A percentile compares a stretch with the other conserved stretches of the same genome.
Evolutionary conservation across 2,113 vertebrate genomes (phyloP).

Genomic region (Saguinus imperator): DNA sequence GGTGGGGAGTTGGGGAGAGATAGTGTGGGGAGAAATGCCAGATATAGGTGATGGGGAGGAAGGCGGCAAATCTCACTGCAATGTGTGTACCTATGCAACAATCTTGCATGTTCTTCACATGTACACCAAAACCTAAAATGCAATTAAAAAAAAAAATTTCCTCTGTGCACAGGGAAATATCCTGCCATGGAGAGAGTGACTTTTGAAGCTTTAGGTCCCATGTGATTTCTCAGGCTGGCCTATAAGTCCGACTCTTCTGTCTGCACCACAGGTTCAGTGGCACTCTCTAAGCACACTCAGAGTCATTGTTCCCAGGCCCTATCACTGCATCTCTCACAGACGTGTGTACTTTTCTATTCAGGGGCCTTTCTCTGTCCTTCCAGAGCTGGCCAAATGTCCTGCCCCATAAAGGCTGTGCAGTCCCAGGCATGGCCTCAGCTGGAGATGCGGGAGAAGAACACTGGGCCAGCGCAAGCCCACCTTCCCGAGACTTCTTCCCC

Average conservation of each 20-base stretch:
- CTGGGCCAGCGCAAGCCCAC: neutral
- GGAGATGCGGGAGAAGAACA: neutral
- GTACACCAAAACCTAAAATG: no score
- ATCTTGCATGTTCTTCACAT: no score
- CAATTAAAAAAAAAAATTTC: no score
- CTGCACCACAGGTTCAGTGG: neutral
- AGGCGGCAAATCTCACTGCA: no score
- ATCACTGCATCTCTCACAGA: no score
- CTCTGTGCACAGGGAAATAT: neutral
- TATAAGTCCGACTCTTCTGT: neutral
- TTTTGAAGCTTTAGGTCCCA: no score
- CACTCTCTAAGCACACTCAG: no score
- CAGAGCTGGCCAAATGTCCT: neutral
- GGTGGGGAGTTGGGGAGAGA: no score
- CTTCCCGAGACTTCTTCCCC: neutral
- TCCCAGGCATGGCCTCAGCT: neutral
- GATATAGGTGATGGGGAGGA: no score
- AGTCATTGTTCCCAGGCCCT: accelerated
- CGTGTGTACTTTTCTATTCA: neutral
- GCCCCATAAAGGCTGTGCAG: neutral
- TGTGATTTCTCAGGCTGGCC: neutral
- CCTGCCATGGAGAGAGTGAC: neutral
- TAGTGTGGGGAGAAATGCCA: no score
- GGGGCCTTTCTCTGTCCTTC: neutral
- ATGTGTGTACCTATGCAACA: no score